These are phyloP conservation scores for Phymanthus crucifer DNA, from an alignment of 92 coral and sea anemone species.

Conservation along the genomic window DNA sequence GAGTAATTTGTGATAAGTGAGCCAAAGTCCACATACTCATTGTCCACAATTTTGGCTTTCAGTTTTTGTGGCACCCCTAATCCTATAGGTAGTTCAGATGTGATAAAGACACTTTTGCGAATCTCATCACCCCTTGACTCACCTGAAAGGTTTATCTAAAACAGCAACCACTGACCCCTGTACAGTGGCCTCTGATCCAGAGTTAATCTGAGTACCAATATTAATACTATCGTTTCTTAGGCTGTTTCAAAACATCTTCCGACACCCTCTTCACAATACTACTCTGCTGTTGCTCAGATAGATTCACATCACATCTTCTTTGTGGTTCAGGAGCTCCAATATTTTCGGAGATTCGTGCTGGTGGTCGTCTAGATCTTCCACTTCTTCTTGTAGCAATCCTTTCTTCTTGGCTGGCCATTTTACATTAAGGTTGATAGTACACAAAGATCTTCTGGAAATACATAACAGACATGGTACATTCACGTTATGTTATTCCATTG, in stretches of 20 bases:
- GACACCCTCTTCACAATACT: background rate
- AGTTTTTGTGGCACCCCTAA: conserved; percentile 1
- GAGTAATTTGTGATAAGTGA: conserved; percentile 6
- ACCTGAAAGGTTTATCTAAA: conserved; percentile 12
- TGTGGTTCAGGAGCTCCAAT: background rate
- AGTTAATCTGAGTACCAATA: background rate
- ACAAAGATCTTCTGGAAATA: too few species aligned
- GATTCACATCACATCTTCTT: background rate
- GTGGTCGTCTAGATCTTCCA: background rate
- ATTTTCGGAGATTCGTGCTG: background rate
- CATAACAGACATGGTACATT: too few species aligned
- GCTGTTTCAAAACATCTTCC: background rate
- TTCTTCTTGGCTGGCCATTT: too few species aligned
- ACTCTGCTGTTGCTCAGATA: background rate
- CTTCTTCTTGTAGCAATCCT: conserved; percentile 14
- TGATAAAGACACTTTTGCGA: conserved; percentile 8
- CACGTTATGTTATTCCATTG: too few species aligned
- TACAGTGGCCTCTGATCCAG: conserved; percentile 15
- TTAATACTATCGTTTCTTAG: background rate
- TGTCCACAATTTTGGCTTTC: conserved; percentile 14
- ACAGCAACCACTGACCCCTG: conserved; percentile 22
- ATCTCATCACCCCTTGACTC: conserved; percentile 7
- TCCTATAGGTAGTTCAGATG: conserved; percentile 17
- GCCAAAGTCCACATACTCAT: conserved; percentile 25
- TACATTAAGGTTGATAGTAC: too few species aligned